These are phyloP conservation scores for Stegophylla sp. DNA, from an alignment of 2,888 invertebrate species.

Conservation along the genomic window DNA sequence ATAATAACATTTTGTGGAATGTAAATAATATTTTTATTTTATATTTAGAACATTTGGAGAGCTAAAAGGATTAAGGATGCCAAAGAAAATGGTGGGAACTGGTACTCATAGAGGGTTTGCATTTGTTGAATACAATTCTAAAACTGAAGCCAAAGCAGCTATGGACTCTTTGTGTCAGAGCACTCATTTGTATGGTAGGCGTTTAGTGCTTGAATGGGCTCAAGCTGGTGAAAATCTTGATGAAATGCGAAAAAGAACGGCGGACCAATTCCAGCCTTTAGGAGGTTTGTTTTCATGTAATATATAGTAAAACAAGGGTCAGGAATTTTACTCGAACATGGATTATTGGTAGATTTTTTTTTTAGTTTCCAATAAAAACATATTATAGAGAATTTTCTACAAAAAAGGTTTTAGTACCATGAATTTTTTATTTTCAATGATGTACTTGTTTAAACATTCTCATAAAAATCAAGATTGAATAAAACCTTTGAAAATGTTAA, in stretches of 20 bases:
- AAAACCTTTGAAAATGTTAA: no score
- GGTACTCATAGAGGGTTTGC: constrained; percentile 93
- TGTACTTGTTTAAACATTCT: no score
- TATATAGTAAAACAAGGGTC: no score
- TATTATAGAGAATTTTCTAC: no score
- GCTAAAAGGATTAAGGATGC: constrained; percentile 85
- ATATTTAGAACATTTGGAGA: constrained; percentile 86
- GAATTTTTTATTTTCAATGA: no score
- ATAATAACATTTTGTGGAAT: not conserved
- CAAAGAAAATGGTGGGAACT: constrained; percentile 83
- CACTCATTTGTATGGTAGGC: constrained; percentile 95
- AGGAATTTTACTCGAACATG: no score
- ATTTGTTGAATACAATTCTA: constrained; percentile 90
- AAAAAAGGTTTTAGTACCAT: no score
- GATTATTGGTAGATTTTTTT: no score
- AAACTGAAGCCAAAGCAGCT: constrained; percentile 93
- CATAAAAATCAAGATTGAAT: no score
- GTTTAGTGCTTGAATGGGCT: constrained; percentile 96
- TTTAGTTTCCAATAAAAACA: no score
- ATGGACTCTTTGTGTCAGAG: constrained; percentile 92
- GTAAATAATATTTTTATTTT: not conserved
- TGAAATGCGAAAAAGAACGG: constrained; percentile 84
- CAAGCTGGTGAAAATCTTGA: constrained; percentile 78
- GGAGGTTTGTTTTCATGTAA: constrained; percentile 27
- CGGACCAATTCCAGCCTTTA: constrained; percentile 69